Evolutionary conservation across 2,113 vertebrate genomes (phyloP).

Genomic region (Tichodroma muraria): DNA sequence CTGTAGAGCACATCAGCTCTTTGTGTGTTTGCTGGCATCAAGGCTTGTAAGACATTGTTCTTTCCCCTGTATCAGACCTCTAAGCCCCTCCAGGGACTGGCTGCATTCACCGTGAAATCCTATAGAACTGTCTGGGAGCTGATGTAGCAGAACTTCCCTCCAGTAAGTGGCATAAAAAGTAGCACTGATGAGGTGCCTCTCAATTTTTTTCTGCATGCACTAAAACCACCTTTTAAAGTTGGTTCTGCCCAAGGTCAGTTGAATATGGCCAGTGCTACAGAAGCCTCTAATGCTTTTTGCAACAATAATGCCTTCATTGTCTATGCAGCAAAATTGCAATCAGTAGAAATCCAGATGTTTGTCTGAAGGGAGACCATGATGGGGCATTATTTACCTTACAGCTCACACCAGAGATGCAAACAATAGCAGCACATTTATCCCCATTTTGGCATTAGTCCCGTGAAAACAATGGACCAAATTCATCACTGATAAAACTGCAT

Average conservation of each 20-base stretch:
- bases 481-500: not conserved
- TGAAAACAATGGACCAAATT: not conserved
- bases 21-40: not conserved
- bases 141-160: slow-evolving; percentile 4
- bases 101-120: not conserved
- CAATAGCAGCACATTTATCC: not conserved
- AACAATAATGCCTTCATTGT: slow-evolving; percentile 28
- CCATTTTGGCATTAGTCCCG: not conserved
- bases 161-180: not conserved
- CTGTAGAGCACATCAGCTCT: not conserved
- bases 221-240: slow-evolving; percentile 39
- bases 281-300: slow-evolving; percentile 38
- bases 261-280: not conserved
- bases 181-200: not conserved
- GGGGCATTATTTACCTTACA: slow-evolving; percentile 11
- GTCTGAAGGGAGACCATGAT: not conserved
- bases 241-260: slow-evolving; percentile 31
- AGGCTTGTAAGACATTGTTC: not conserved
- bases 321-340: slow-evolving; percentile 33
- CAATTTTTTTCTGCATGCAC: not conserved
- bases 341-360: slow-evolving; percentile 35
- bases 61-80: not conserved
- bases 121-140: slow-evolving; percentile 7
- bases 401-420: not conserved
- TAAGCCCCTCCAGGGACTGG: not conserved